These are phyloP conservation scores for Rhinoptilus africanus DNA, from an alignment of 2,113 vertebrate species.

Conservation along the genomic window DNA sequence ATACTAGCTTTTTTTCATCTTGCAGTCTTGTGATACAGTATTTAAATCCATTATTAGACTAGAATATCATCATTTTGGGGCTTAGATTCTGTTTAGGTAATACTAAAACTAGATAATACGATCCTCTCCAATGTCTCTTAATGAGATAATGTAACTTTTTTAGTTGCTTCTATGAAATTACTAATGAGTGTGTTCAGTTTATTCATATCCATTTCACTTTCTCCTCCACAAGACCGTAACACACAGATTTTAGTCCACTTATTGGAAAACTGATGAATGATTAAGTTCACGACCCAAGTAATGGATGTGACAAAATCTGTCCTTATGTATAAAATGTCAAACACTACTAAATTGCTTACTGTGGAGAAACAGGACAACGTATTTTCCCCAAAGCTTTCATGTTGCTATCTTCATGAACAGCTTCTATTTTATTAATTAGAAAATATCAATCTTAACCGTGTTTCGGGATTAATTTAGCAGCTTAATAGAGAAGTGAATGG, in stretches of 20 bases:
- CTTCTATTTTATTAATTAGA: slow-evolving; percentile 18
- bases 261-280: not conserved
- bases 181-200: not conserved
- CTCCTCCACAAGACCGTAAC: not conserved
- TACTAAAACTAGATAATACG: not conserved
- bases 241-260: not conserved
- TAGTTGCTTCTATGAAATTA: not conserved
- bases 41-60: not conserved
- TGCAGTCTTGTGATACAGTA: not conserved
- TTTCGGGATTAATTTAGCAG: not conserved
- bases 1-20: not conserved
- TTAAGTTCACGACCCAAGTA: not conserved
- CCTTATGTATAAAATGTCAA: not conserved
- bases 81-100: not conserved
- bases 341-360: not conserved
- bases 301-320: not conserved
- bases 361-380: not conserved
- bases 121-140: not conserved
- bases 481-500: not conserved
- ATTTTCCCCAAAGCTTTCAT: not conserved
- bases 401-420: not conserved
- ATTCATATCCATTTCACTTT: not conserved
- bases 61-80: not conserved
- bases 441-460: not conserved
- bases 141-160: not conserved